Conservation (phyloP, 1,140 invertebrate genomes). For the Venturia canescens region DNA sequence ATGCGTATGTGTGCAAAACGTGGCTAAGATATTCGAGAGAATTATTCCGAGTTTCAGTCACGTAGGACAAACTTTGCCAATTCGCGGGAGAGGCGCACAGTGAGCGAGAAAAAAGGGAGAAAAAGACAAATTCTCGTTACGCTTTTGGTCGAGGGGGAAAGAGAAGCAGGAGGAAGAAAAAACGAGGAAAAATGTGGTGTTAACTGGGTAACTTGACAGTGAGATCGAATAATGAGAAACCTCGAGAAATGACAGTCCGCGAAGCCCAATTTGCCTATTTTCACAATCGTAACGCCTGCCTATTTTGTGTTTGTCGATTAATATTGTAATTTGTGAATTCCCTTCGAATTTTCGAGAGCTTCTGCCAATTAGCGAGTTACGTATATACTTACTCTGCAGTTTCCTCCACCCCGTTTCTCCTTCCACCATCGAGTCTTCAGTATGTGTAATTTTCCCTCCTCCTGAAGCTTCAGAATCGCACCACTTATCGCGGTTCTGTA, state of each 20-base stretch:
- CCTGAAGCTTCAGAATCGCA: slow-evolving; percentile 93
- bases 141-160: neutral
- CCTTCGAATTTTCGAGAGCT: no score
- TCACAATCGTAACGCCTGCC: no score
- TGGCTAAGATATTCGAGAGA: slow-evolving; percentile 24
- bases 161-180: neutral
- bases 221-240: no score
- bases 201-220: no score
- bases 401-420: slow-evolving; percentile 89
- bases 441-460: slow-evolving; percentile 93
- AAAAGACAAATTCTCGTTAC: neutral
- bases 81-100: slow-evolving; percentile 35
- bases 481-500: slow-evolving; percentile 91
- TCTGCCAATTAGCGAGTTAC: neutral
- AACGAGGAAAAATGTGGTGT: no score
- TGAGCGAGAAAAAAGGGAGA: slow-evolving; percentile 20
- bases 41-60: slow-evolving; percentile 49
- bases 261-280: no score
- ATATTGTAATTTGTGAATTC: no score
- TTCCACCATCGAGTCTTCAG: slow-evolving; percentile 98
- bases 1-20: slow-evolving; percentile 18
- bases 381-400: slow-evolving; percentile 83
- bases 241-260: no score
- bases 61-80: slow-evolving; percentile 53
- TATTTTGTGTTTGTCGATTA: no score